These are phyloP conservation scores for Spodoptera exigua DNA, from an alignment of 2,888 invertebrate species.

Conservation along the genomic window DNA sequence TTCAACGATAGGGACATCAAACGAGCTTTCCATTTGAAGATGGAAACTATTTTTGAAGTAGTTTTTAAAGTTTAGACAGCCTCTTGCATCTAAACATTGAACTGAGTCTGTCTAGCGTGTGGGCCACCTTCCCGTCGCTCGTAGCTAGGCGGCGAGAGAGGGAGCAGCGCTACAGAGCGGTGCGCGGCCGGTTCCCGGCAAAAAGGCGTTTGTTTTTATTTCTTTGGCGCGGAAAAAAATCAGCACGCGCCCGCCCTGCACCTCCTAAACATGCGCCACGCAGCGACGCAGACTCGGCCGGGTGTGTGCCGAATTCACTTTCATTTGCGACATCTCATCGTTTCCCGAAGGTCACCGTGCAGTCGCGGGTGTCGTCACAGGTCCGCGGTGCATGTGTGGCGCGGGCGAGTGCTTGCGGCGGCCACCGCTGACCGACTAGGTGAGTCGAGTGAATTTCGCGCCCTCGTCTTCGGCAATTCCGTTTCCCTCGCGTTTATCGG, in stretches of 20 bases:
- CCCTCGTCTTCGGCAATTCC: constrained; percentile 76
- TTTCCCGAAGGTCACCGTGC: constrained; percentile 88
- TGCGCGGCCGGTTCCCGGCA: constrained; percentile 80
- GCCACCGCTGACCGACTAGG: constrained; percentile 85
- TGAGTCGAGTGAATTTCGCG: constrained; percentile 83
- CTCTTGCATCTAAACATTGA: constrained; percentile 7
- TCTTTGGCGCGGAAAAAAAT: constrained; percentile 87
- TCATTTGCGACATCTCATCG: constrained; percentile 89
- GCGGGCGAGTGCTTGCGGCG: constrained; percentile 80
- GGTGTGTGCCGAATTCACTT: constrained; percentile 89
- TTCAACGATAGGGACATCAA: no score
- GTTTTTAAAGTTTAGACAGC: constrained; percentile 13
- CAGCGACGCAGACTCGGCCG: constrained; percentile 88
- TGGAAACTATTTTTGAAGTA: constrained; percentile 26
- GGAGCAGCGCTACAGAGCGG: constrained; percentile 55
- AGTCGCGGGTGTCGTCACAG: constrained; percentile 67
- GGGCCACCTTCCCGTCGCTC: constrained; percentile 1
- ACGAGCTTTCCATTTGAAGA: no score
- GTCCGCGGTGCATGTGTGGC: constrained; percentile 73
- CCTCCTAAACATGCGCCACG: constrained; percentile 90
- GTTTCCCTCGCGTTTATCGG: constrained; percentile 83
- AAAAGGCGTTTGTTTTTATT: constrained; percentile 89
- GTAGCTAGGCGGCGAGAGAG: constrained; percentile 32
- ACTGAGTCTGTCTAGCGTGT: constrained; percentile 21
- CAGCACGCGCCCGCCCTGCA: constrained; percentile 88